These are phyloP conservation scores for Idaea biselata DNA, from an alignment of 2,888 invertebrate species.

Conservation along the genomic window DNA sequence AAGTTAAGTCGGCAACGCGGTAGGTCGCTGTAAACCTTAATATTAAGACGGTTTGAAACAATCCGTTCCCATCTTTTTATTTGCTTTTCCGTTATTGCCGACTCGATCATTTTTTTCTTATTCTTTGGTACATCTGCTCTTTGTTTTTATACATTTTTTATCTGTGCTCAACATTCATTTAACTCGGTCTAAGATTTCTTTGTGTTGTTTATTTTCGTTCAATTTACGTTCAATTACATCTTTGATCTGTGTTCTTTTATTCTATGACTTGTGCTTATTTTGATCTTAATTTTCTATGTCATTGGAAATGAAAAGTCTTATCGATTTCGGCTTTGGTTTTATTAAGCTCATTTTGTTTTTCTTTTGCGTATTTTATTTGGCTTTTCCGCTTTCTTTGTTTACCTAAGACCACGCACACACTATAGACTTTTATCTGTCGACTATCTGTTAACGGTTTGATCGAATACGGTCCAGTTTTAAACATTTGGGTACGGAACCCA, in stretches of 20 bases:
- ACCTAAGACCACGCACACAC: not conserved
- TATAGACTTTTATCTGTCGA: too few species aligned
- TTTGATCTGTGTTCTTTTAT: constrained; percentile 3
- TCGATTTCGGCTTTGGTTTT: not conserved
- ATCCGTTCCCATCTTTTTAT: constrained; percentile 52
- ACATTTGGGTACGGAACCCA: too few species aligned
- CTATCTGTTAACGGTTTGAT: too few species aligned
- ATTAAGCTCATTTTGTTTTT: not conserved
- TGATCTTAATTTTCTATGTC: not conserved
- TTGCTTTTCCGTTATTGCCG: constrained; percentile 44
- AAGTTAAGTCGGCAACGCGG: constrained; percentile 37
- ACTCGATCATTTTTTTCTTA: constrained; percentile 41
- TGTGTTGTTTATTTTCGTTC: constrained; percentile 13
- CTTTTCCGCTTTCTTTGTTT: not conserved
- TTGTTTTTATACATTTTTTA: constrained; percentile 39
- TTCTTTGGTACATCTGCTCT: constrained; percentile 17
- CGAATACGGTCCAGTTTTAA: too few species aligned
- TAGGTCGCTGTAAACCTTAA: constrained; percentile 43
- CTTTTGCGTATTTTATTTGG: not conserved
- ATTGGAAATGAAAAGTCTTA: not conserved
- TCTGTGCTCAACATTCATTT: constrained; percentile 33
- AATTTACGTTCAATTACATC: constrained; percentile 10
- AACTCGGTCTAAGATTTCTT: constrained; percentile 21
- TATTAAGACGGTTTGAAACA: constrained; percentile 67
- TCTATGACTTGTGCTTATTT: not conserved